phyloP scores from a whole-genome alignment of 2,113 vertebrate species.

The Pterocles burchelli region DNA sequence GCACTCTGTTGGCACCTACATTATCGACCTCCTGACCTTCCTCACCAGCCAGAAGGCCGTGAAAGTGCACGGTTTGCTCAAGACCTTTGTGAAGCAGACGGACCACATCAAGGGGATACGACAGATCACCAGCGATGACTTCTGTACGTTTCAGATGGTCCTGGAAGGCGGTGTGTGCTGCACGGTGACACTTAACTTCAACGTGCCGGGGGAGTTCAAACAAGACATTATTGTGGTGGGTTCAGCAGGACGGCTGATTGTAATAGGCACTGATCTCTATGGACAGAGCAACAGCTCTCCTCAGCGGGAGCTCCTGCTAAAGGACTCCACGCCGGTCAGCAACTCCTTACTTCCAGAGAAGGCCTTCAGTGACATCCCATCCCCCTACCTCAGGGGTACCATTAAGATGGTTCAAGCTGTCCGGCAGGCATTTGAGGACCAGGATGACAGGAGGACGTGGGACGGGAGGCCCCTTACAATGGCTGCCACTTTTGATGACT shows the following conservation, averaged over 20 bases:
- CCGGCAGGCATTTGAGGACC: conserved; percentile 93
- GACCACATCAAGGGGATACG: conserved; percentile 96
- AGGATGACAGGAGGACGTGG: conserved; percentile 96
- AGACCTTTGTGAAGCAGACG: conserved; percentile 97
- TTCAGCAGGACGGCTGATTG: conserved; percentile 84
- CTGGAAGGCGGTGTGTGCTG: conserved; percentile 94
- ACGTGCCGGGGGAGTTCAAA: conserved; percentile 93
- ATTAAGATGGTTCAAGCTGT: conserved; percentile 98
- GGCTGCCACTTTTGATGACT: conserved; percentile 99
- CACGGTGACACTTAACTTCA: conserved; percentile 97
- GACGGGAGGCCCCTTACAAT: conserved; percentile 93
- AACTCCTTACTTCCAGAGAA: conserved; percentile 92
- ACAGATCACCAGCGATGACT: conserved; percentile 98
- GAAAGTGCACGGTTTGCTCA: conserved; percentile 94
- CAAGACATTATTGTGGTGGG: conserved; percentile 95
- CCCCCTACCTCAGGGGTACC: conserved; percentile 92
- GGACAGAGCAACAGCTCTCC: conserved; percentile 89
- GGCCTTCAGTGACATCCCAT: conserved; percentile 95
- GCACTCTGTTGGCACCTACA: conserved; percentile 97
- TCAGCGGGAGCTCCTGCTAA: conserved; percentile 88
- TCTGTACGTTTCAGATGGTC: conserved; percentile 98
- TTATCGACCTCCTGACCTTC: conserved; percentile 96
- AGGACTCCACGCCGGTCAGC: conserved; percentile 88
- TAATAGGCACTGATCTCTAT: conserved; percentile 88
- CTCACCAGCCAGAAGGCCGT: conserved; percentile 91